A percentile compares a stretch with the other conserved stretches of the same genome.
Conservation (phyloP, 2,113 vertebrate species). For the Perca schrenkii region DNA sequence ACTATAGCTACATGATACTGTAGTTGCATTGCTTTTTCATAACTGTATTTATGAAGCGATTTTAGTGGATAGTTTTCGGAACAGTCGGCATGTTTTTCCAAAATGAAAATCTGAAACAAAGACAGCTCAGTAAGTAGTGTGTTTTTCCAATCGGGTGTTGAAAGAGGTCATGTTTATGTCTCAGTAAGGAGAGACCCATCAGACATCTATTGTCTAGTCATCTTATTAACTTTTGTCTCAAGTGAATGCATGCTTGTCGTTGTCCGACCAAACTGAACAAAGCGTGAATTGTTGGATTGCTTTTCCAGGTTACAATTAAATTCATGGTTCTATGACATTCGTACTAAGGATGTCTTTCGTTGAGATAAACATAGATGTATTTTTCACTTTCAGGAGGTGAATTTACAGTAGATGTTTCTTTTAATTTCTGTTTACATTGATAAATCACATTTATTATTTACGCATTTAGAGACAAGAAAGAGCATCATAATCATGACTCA, state of each 20-base stretch:
- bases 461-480: not conserved
- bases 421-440: not conserved
- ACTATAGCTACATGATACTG: not conserved
- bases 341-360: not conserved
- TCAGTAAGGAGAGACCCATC: constrained; percentile 18
- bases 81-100: not conserved
- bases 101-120: constrained; percentile 3
- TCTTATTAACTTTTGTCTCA: constrained; percentile 16
- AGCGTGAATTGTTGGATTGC: not conserved
- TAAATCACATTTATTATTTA: not conserved
- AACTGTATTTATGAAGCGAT: not conserved
- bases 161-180: constrained; percentile 7
- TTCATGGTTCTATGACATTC: not conserved
- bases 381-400: not conserved
- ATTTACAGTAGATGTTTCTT: not conserved
- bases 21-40: not conserved
- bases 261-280: constrained; percentile 10
- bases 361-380: not conserved
- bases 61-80: not conserved
- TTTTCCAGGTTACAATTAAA: not conserved
- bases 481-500: not conserved
- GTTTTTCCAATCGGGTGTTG: constrained; percentile 2
- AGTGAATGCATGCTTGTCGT: constrained; percentile 13
- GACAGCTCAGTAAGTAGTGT: not conserved
- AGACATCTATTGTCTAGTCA: not conserved